Base-by-base conservation (phyloP, 2,797 vertebrate species). In the Thaleichthys pacificus region DNA sequence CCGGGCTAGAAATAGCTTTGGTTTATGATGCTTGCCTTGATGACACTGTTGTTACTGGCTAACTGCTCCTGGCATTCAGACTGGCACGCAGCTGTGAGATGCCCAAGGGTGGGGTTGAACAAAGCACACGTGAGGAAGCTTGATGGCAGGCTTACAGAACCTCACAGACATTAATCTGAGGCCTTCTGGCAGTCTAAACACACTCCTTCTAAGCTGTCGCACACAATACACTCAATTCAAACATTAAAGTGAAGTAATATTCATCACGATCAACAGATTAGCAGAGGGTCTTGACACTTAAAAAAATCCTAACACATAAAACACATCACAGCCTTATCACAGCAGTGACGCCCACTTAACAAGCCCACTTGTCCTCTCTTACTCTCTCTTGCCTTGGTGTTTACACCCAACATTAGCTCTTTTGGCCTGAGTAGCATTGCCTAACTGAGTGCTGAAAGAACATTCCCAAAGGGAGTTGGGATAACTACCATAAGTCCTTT, bases 41-140 rank as follows among this genome's bases (percentile, higher is more conserved):
- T 76, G 38, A 26, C 56, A 69, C 32, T 30, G 12, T 32, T 12
- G 14, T 21, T n/a, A 11, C 56, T 28, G 51, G 51, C 38, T 5
- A 57, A 21, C 19, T 12, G 7, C 62, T 26, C 24, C 3, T 9
- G 47, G 30, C 14, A 5, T 72, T 61, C 84, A 77, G 76, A 79
- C 47, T 73, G 74, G 73, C 83, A 68, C 61, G 28, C 62, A 82
- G 68, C 76, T 86, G 88, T 77, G 75, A 92, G 70, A 89, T 84
- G 75, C 70, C 75, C 70, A 3, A 0, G 35, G 68, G 49, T 28
- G 77, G 79, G 61, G 63, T 72, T 14, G 68, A 22, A 81, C 75
- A 74, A 68, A 81, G 49, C 24, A 24, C 83, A 80, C 77, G 47
- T 72, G 82, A 70, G 57, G 51, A 32, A 26, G 65, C n/a, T 0